Percentiles rank a stretch among this genome's conserved stretches.
Evolutionary conservation across 2,113 vertebrate species (phyloP).

Genomic region (Grallaria varia): DNA sequence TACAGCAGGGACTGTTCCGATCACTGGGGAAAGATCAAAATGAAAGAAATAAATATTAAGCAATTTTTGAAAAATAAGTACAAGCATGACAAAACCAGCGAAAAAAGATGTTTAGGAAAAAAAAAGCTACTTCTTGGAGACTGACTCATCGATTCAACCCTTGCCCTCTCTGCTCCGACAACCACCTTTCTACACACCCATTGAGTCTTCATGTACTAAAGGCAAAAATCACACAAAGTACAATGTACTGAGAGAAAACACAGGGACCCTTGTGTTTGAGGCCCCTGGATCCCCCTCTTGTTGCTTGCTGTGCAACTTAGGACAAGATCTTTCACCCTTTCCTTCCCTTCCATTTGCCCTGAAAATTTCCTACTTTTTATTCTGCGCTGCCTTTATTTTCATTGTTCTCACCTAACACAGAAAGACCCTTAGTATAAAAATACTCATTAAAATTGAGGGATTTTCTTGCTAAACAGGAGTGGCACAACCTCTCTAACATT

Average conservation of each 20-base stretch:
- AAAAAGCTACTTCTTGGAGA: background rate
- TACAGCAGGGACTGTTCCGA: slow-evolving; percentile 94
- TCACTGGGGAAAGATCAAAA: slow-evolving; percentile 78
- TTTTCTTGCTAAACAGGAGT: background rate
- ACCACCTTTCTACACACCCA: background rate
- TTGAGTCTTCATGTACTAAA: background rate
- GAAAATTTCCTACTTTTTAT: background rate
- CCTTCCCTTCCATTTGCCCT: background rate
- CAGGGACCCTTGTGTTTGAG: background rate
- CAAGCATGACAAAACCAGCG: background rate
- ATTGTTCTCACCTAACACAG: background rate
- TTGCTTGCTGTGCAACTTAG: background rate
- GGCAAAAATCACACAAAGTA: background rate
- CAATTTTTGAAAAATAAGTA: background rate
- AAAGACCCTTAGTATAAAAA: background rate
- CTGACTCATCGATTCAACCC: background rate
- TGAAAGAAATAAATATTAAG: background rate
- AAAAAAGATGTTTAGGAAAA: background rate
- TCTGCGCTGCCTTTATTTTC: background rate
- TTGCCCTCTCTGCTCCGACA: background rate
- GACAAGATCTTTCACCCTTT: background rate
- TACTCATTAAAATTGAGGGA: background rate
- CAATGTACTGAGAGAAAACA: background rate
- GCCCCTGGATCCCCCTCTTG: background rate
- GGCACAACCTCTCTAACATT: background rate